Base-by-base conservation (phyloP, 2,113 vertebrate species). In the Chrysochloris asiatica region DNA sequence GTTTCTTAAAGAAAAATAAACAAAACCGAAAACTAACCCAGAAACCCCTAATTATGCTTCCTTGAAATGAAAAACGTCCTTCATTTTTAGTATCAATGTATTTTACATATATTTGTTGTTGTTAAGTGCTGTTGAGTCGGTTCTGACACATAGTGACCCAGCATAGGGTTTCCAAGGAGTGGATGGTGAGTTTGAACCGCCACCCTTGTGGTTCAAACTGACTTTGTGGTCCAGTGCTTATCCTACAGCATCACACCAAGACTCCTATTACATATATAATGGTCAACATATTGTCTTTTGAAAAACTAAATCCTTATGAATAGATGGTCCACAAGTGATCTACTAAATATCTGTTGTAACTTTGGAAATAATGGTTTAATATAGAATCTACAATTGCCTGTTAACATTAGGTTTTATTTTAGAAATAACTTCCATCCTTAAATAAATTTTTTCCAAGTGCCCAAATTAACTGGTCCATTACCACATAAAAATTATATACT, bases 351-450 rank as follows among this genome's bases (percentile, higher is more conserved):
- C 78, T 86, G 2, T 73, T 54, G 24, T 73, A 77, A 72, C 41
- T 90, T 82, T 88, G 47, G 76, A 59, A 83, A 91, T 85, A 79
- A 8, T 94, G 19, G 41, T 38, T 78, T 8, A 92, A 78, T 76
- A 86, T 0, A 85, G 69, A 93, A 80, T 6, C 45, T 73, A 43
- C 0, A 73, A 78, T 5, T 83, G 8, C 77, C 24, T 87, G 47
- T 65, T 54, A 93, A 93, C 95, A 86, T 78, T 78, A 38, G 48
- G 6, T 78, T 86, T 88, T 50, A 82, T 28, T 83, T 90, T 93
- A 90, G 45, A 97, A 95, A 77, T 87, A 3, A 92, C 80, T 92
- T 90, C 3, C 45, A 45, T 33, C 65, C 7, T 80, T 91, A 43
- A 88, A 67, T 0, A 45, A 80, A 83, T 26, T 80, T 92, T 2